phyloP scores from a whole-genome alignment of 1,140 invertebrate genomes.

The Drosophila sechellia region DNA sequence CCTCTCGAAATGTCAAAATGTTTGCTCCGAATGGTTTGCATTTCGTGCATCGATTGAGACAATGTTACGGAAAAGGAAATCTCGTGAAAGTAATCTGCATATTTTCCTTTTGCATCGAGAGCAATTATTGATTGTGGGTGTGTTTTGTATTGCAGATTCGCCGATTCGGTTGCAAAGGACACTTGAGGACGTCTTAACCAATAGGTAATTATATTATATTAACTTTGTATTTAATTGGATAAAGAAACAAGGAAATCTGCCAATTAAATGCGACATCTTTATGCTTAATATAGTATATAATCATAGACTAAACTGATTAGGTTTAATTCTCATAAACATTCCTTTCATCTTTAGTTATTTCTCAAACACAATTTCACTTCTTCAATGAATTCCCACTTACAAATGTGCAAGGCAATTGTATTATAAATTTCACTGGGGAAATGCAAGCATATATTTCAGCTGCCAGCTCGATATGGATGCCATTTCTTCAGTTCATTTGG shows the following conservation, averaged over 20 bases:
- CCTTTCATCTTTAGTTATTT: not conserved
- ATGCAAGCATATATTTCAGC: conserved; percentile 16
- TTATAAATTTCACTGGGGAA: conserved; percentile 34
- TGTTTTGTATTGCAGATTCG: conserved; percentile 34
- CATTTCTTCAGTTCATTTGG: conserved; percentile 39
- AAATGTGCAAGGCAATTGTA: conserved; percentile 25
- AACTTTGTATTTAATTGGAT: not conserved
- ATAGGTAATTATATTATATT: conserved; percentile 26
- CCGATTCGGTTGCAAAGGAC: conserved; percentile 1
- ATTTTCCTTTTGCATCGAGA: not conserved
- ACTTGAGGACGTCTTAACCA: conserved; percentile 9
- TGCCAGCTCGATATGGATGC: conserved; percentile 15
- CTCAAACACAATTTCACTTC: no score
- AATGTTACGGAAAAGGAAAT: conserved; percentile 17
- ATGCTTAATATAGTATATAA: not conserved
- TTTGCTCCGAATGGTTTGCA: conserved; percentile 19
- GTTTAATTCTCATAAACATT: not conserved
- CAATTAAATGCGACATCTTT: not conserved
- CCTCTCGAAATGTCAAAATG: conserved; percentile 40
- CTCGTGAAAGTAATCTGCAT: conserved; percentile 17
- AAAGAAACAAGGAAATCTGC: not conserved
- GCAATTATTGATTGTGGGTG: not conserved
- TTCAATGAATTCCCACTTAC: not conserved
- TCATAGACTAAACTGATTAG: not conserved
- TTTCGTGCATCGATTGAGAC: conserved; percentile 23